phyloP scores from a whole-genome alignment of 1,140 invertebrate species.

The Pogonomyrmex barbatus region DNA sequence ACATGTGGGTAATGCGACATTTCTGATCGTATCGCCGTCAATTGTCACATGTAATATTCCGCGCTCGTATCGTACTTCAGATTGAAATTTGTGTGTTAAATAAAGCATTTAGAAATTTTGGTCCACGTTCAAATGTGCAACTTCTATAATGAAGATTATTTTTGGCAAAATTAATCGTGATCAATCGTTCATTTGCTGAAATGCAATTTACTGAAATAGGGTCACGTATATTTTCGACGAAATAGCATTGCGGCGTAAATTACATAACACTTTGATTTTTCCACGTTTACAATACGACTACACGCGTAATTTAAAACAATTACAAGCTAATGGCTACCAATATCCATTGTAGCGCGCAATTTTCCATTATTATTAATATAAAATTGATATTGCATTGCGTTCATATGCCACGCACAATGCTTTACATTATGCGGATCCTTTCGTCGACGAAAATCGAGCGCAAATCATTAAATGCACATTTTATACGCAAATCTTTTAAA shows the following conservation, averaged over 20 bases:
- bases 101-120: conserved; percentile 26
- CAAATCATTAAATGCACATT: background rate
- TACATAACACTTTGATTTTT: conserved; percentile 34
- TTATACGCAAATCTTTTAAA: background rate
- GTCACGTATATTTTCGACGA: conserved; percentile 12
- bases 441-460: background rate
- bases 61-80: background rate
- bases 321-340: conserved; percentile 16
- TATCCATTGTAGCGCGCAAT: conserved; percentile 25
- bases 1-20: conserved; percentile 9
- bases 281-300: conserved; percentile 27
- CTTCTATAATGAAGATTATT: conserved; percentile 37
- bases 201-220: conserved; percentile 43
- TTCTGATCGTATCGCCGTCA: conserved; percentile 15
- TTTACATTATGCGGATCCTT: conserved; percentile 18
- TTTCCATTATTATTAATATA: conserved; percentile 50
- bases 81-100: conserved; percentile 52
- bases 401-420: background rate
- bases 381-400: conserved; percentile 24
- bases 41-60: conserved; percentile 13
- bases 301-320: conserved; percentile 52
- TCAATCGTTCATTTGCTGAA: conserved; percentile 22
- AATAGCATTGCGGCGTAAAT: conserved; percentile 47
- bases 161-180: conserved; percentile 48
- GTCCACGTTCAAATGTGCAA: background rate